Conservation (phyloP, 1,140 invertebrate genomes). For the Drosophila aff. region DNA sequence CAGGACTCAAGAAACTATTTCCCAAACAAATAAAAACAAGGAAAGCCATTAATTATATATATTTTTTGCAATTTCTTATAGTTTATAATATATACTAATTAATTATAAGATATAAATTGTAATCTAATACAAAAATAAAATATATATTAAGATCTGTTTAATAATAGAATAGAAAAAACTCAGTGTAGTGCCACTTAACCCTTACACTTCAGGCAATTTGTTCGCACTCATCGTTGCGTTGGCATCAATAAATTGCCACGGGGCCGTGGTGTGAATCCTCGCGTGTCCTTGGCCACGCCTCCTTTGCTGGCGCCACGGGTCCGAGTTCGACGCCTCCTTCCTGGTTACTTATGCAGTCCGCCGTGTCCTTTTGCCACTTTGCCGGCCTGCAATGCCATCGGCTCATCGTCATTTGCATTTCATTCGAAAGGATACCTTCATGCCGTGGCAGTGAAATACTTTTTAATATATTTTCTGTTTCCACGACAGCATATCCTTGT, state of each 20-base stretch:
- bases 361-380: constrained; percentile 30
- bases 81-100: too few relatives aligned
- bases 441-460: constrained; percentile 22
- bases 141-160: background rate
- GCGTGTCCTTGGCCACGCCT: constrained; percentile 37
- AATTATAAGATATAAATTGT: too few relatives aligned
- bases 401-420: constrained; percentile 46
- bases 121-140: too few relatives aligned
- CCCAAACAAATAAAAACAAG: background rate
- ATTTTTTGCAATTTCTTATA: too few relatives aligned
- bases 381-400: constrained; percentile 34
- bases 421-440: constrained; percentile 1
- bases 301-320: background rate
- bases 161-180: background rate
- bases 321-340: constrained; percentile 3
- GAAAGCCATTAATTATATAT: too few relatives aligned
- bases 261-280: constrained; percentile 18
- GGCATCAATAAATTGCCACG: constrained; percentile 50
- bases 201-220: constrained; percentile 36
- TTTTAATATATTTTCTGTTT: constrained; percentile 41
- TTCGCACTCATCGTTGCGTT: constrained; percentile 38
- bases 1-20: background rate
- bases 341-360: constrained; percentile 41
- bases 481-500: constrained; percentile 8
- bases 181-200: background rate